These are phyloP conservation scores for Halichondria panicea DNA, from an alignment of 37 sponge, comb jelly and placozoan genomes.

Conservation along the genomic window DNA sequence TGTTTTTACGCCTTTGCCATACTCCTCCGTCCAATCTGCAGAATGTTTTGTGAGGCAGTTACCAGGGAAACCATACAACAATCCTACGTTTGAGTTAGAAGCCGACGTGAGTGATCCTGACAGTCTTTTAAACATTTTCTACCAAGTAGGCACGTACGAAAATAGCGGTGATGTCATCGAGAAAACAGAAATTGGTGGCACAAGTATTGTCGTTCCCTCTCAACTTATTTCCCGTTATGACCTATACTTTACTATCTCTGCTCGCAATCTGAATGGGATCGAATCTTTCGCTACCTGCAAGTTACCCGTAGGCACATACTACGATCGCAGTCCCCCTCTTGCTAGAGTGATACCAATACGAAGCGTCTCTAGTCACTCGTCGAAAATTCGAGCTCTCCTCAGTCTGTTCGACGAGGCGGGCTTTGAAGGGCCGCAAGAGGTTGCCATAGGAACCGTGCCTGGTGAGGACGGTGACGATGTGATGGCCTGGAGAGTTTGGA, in stretches of 20 bases:
- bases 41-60: constrained; percentile 67
- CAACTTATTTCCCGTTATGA: constrained; percentile 11
- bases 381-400: constrained; percentile 48
- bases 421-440: constrained; percentile 34
- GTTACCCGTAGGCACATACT: constrained; percentile 7
- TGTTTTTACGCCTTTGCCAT: constrained; percentile 13
- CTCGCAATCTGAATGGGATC: constrained; percentile 36
- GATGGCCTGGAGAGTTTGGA: constrained; percentile 48
- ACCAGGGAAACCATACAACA: constrained; percentile 31
- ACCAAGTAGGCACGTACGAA: constrained; percentile 12
- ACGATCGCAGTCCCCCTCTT: constrained; percentile 69
- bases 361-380: constrained; percentile 52
- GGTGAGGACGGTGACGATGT: constrained; percentile 60
- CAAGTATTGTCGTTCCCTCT: constrained; percentile 31
- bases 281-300: constrained; percentile 27
- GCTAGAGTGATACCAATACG: constrained; percentile 62
- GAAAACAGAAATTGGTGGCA: constrained; percentile 25
- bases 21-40: constrained; percentile 4
- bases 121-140: constrained; percentile 28
- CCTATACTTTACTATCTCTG: constrained; percentile 31
- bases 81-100: constrained; percentile 73
- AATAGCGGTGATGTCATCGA: constrained; percentile 28
- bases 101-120: constrained; percentile 46
- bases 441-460: constrained; percentile 67
- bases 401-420: constrained; percentile 68